Evolutionary conservation across 2,113 vertebrate species (phyloP), one percentile per base, ranked within the genome.

Genomic region (Sinocyclocheilus anshuiensis): DNA sequence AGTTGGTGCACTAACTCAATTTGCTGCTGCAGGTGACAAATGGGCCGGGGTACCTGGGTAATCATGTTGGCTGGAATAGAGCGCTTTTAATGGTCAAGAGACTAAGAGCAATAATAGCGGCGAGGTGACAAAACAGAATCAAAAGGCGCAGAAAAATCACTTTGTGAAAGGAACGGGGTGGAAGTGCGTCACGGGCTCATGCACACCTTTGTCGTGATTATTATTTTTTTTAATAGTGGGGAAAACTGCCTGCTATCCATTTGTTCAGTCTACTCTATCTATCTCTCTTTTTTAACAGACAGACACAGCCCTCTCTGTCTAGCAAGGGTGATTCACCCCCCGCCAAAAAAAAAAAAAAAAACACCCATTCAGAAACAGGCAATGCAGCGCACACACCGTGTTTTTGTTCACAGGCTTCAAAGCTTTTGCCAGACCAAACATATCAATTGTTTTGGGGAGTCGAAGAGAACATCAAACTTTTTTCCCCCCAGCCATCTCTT

Each of bases 1-100:
- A 97, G 94, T 97, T 96, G 87, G 95, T 95, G 95, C 96, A 95
- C 97, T 97, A 97, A 97, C 97, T 97, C 96, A 96, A 97, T 97
- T 97, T 97, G 96, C 96, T 95, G 92, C 94, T 95, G 94, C 96
- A 97, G 97, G 96, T 98, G 96, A 97, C 95, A 96, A 96, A 97
- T 97, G 96, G 96, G 95, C 95, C 96, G 94, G 95, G 95, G 95
- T 97, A 97, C 96, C 96, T 97, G 96, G 96, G 96, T 97, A 97
- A 97, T 97, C 96, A 96, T 95, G 95, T 97, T 90, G 95, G 95
- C 94, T 95, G 95, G 95, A 97, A 97, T 96, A 96, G 96, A 95
- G 94, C 92, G 93, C 95, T 95, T 95, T 95, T 96, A 96, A 96
- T 96, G 96, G 96, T 95, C 94, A 95, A 94, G 93, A 94, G 93